These are phyloP conservation scores for Elymnias hypermnestra DNA, from an alignment of 1,140 invertebrate species.

Conservation along the genomic window DNA sequence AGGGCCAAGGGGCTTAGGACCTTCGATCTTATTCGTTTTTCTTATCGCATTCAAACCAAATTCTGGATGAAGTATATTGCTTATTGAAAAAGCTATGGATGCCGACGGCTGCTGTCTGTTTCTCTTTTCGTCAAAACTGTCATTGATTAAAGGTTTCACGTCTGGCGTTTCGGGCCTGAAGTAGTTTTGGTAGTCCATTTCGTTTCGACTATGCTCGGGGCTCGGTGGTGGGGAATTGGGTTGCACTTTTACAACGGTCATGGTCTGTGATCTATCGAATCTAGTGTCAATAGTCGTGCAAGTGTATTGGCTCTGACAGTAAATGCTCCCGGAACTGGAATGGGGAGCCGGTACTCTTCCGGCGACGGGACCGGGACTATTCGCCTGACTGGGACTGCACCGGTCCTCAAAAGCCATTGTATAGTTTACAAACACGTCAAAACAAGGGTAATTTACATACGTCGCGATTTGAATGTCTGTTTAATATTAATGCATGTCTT, in stretches of 20 bases:
- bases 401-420: conserved; percentile 79
- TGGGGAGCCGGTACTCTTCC: conserved; percentile 58
- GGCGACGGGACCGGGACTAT: conserved; percentile 65
- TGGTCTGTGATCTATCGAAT: conserved; percentile 39
- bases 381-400: conserved; percentile 78
- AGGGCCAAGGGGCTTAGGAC: conserved; percentile 58
- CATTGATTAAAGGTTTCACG: conserved; percentile 48
- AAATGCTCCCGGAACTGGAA: conserved; percentile 26
- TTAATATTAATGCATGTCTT: conserved; percentile 24
- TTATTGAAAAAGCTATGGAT: conserved; percentile 62
- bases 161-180: conserved; percentile 59
- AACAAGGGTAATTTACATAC: too few relatives aligned
- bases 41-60: conserved; percentile 64
- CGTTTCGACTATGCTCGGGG: conserved; percentile 35
- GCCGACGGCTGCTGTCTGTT: conserved; percentile 36
- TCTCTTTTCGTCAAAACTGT: conserved; percentile 43
- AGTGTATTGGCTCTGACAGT: conserved; percentile 54
- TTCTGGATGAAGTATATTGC: conserved; percentile 67
- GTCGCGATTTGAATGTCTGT: too few relatives aligned
- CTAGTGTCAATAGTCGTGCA: conserved; percentile 60
- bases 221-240: conserved; percentile 57
- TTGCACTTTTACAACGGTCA: conserved; percentile 57
- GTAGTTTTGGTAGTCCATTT: conserved; percentile 53
- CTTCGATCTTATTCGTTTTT: conserved; percentile 65
- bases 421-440: conserved; percentile 8